phyloP scores from a whole-genome alignment of 2,797 vertebrate species.

The Tachyglossus aculeatus region DNA sequence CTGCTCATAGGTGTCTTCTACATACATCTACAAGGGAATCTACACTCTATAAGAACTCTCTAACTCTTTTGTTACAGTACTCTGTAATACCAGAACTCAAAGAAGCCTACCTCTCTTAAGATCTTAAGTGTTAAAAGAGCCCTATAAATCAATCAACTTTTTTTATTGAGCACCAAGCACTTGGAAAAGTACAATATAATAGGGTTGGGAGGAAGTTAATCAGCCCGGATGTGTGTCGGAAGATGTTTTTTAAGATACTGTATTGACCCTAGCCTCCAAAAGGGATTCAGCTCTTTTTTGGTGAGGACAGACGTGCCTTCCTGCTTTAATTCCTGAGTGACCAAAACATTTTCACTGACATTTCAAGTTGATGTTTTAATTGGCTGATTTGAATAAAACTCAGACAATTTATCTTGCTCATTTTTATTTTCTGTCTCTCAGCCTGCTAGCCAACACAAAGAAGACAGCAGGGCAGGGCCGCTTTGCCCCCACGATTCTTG shows the following conservation, averaged over 20 bases:
- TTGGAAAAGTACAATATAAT: no score
- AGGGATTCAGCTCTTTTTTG: constrained; percentile 51
- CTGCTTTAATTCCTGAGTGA: constrained; percentile 71
- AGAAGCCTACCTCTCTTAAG: no score
- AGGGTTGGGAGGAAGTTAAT: no score
- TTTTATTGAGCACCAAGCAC: no score
- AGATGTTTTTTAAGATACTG: constrained; percentile 67
- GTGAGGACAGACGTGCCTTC: constrained; percentile 72
- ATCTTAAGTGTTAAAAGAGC: no score
- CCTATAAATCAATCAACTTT: no score
- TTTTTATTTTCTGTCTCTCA: constrained; percentile 66
- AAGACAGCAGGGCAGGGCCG: constrained; percentile 61
- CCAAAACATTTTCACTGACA: constrained; percentile 64
- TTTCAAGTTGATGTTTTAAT: constrained; percentile 75
- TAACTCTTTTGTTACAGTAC: no score
- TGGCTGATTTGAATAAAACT: constrained; percentile 79
- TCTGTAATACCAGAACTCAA: no score
- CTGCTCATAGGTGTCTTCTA: no score
- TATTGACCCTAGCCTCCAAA: no score
- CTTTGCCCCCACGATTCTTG: constrained; percentile 57
- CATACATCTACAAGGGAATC: no score
- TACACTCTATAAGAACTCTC: no score
- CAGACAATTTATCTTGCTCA: constrained; percentile 71
- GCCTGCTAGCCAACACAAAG: constrained; percentile 67
- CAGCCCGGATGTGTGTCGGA: constrained; percentile 41